Evolutionary conservation across 2,113 vertebrate genomes (phyloP).

Genomic region (Centropus bengalensis): DNA sequence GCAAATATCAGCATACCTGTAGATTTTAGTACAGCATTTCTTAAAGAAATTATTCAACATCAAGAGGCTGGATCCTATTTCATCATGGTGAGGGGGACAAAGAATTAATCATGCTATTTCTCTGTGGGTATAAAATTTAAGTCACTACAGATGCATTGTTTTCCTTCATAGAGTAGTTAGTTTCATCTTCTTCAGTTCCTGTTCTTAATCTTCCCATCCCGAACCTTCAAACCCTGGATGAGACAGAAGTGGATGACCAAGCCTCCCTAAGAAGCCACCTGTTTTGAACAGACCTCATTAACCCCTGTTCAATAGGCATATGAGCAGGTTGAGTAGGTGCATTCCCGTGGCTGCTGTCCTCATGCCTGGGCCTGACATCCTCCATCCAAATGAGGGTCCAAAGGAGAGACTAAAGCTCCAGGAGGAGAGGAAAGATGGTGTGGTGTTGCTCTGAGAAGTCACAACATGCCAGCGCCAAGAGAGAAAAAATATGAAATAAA

Average conservation of each 20-base stretch:
- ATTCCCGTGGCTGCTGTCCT: neutral
- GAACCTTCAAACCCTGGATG: neutral
- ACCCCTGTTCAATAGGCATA: neutral
- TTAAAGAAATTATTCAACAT: neutral
- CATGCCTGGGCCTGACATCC: rapidly evolving
- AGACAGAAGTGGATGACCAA: neutral
- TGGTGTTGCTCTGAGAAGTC: neutral
- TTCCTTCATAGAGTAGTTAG: neutral
- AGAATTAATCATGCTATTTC: rapidly evolving
- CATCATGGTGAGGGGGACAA: neutral
- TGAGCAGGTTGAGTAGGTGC: rapidly evolving
- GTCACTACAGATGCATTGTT: neutral
- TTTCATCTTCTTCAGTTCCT: neutral
- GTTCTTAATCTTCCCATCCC: neutral
- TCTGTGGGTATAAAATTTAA: neutral
- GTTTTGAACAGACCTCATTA: neutral
- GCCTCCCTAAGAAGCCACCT: neutral
- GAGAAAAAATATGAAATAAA: neutral
- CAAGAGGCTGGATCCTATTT: neutral
- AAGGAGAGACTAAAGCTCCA: rapidly evolving
- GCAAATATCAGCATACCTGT: neutral
- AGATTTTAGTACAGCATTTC: neutral
- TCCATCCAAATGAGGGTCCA: neutral
- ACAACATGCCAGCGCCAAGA: neutral
- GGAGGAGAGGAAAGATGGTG: neutral